Evolutionary conservation across 2,888 invertebrate genomes (phyloP), one percentile per base, ranked within the genome.

Genomic region (Lagria hirta): DNA sequence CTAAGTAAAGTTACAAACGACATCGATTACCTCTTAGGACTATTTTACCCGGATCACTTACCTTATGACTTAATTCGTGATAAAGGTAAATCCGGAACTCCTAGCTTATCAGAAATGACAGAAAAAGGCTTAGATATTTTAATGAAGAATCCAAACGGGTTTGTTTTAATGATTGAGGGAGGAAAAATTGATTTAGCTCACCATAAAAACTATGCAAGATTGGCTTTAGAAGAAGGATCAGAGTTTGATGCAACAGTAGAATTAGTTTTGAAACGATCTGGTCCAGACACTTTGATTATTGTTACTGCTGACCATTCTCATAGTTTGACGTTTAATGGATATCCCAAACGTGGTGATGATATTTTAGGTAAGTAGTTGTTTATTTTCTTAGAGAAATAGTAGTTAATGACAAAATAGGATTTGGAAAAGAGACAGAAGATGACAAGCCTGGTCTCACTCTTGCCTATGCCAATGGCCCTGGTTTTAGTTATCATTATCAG

Each of bases 251-350:
- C 80, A 0, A 89, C 92, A 0, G 80, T 93, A 0, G 68, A 76
- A 24, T 72, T 76, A 1, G 86, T 87, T 0, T 51, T 81, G 12
- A 56, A 74, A 3, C 72, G 83, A 69, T 75, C 82, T 2, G 66
- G 79, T 1, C 73, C 79, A 7, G 80, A 85, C 43, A 92, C 92
- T 0, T 73, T 93, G 11, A 72, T 91, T 0, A 76, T 93, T 21
- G 89, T 88, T 7, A 88, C 88, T 1, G 84, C 86, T 24, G 88
- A 89, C 68, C 88, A 89, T 64, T 79, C 84, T 0, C 88, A 88
- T 60, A 79, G 84, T 0, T 66, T 89, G 52, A 77, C 80, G 3
- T 83, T 89, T 26, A 88, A 86, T 58, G 89, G 88, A 0, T 84
- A 88, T 57, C 80, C 84, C 0, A 70, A 76, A 1, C 73, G 84